Percentiles rank a stretch among this genome's conserved stretches.
Conservation (phyloP, 92 coral and sea anemone species). For the Epizoanthus fatuus region DNA sequence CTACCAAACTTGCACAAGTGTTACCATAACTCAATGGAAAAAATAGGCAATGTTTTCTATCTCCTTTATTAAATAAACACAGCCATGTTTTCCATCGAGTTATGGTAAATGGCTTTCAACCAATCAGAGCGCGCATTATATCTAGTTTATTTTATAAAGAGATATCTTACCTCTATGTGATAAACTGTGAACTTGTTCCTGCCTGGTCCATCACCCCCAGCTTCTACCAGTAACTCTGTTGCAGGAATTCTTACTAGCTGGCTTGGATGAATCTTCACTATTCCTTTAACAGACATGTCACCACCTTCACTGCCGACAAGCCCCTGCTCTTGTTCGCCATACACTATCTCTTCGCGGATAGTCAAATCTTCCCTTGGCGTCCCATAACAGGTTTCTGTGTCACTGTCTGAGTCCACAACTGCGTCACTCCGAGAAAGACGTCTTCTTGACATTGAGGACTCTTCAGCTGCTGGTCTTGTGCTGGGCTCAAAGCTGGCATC, state of each 20-base stretch:
- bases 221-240: constrained; percentile 83
- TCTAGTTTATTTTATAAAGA: too few relatives aligned
- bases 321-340: constrained; percentile 24
- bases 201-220: constrained; percentile 86
- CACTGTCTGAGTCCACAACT: constrained; percentile 79
- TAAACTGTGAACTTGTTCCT: constrained; percentile 91
- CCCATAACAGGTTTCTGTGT: constrained; percentile 70
- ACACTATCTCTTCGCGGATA: constrained; percentile 55
- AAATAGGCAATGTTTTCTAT: too few relatives aligned
- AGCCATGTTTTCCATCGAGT: too few relatives aligned
- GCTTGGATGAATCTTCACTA: constrained; percentile 85
- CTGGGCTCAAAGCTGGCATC: constrained; percentile 42
- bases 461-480: constrained; percentile 4
- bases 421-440: constrained; percentile 84
- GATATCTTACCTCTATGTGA: constrained; percentile 81
- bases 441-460: constrained; percentile 38
- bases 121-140: too few relatives aligned
- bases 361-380: constrained; percentile 49
- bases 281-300: constrained; percentile 7
- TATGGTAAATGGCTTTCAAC: too few relatives aligned
- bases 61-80: too few relatives aligned
- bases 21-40: too few relatives aligned
- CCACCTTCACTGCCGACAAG: background rate
- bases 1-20: too few relatives aligned
- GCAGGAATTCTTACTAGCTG: constrained; percentile 83